Evolutionary conservation across 2,888 invertebrate species (phyloP), one percentile per base, ranked within the genome.

Genomic region (Himalopsyche anomala): DNA sequence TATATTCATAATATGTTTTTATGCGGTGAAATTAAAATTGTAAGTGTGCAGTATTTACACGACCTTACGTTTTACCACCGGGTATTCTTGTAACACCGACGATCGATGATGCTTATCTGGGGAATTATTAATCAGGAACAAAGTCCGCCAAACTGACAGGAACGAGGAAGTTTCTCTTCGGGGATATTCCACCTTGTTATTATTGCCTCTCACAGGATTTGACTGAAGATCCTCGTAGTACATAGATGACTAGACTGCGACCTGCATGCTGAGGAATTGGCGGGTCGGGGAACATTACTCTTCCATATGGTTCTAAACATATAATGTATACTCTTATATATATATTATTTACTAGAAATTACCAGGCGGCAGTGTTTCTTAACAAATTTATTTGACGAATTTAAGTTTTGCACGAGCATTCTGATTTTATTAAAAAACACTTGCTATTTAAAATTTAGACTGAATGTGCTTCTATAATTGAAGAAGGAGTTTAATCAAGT

Each of bases 41-140:
- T 28, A 28, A 28, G 15, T 51, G 2, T 51, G 51, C 12, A 15
- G 4, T 51, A 51, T 51, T 51, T 15, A 51, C 51, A 51, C 4
- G 51, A 51, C 4, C 51, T 15, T 5, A 12, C 51, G 12, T 15
- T 51, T 51, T 51, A 15, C 51, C 4, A 51, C 51, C 51, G 15
- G 12, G 51, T 51, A 51, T 51, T 19, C 11, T 3, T 62, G 28
- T 28, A 15, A 28, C 3, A 19, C 9, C 42, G 15, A 81, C 81
- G 85, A 85, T 85, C 85, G 85, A 85, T 85, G 85, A 36, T 69
- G 81, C 81, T 85, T 85, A 62, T 62, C 62, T 51, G 56, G 85
- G 85, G 85, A 85, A 85, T 85, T 85, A 85, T 85, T 85, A 85
- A 85, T 85, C 85, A 85, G 69, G 42, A 55, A 81, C 81, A 62